These are phyloP conservation scores for Serripes groenlandicus DNA, from an alignment of 2,888 invertebrate species.

Conservation along the genomic window DNA sequence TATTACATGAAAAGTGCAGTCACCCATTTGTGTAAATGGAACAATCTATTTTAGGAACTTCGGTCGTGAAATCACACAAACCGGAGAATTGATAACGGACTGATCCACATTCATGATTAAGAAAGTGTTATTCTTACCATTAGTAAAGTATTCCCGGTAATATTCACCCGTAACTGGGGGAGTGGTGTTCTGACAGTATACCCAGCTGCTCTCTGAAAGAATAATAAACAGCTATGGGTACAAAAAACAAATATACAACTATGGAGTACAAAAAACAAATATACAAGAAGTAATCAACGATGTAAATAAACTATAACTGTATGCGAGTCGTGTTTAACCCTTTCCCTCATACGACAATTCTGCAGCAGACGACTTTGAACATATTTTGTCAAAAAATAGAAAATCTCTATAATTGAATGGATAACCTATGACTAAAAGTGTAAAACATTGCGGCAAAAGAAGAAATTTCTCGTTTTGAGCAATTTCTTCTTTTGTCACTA, in stretches of 20 bases:
- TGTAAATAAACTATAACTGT: not conserved
- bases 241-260: not conserved
- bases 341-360: no score
- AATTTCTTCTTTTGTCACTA: not conserved
- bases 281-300: not conserved
- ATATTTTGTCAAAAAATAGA: no score
- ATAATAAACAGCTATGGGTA: not conserved
- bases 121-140: slow-evolving; percentile 1
- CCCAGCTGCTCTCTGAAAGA: not conserved
- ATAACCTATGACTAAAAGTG: no score
- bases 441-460: not conserved
- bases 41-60: no score
- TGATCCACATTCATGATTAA: no score
- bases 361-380: no score
- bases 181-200: not conserved
- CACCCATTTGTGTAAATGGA: no score
- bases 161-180: not conserved
- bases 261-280: not conserved
- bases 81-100: no score
- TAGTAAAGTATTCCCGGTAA: not conserved
- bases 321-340: no score
- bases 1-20: no score
- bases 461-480: not conserved
- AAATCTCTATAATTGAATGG: no score
- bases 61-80: no score